Conservation (phyloP, 2,797 vertebrate genomes). For the Remorina albescens region DNA sequence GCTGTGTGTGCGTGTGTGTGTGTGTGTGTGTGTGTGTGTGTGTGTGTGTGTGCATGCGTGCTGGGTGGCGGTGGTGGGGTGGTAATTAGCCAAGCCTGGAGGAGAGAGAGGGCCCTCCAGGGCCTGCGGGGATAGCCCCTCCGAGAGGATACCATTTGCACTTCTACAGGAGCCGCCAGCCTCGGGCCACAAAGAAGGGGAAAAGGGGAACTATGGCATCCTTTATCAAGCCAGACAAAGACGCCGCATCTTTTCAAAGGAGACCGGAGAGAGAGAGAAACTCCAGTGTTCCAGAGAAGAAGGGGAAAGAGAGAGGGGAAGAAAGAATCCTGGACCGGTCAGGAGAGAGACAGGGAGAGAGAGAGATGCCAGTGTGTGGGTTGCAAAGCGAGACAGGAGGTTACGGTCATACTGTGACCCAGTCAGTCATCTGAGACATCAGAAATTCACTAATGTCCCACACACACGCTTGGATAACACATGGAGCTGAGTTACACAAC, state of each 20-base stretch:
- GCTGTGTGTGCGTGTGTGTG: slow-evolving; percentile 5
- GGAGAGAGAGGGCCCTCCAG: slow-evolving; percentile 78
- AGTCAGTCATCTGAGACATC: slow-evolving; percentile 72
- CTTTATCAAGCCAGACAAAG: slow-evolving; percentile 87
- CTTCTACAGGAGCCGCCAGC: slow-evolving; percentile 87
- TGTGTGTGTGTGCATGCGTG: background rate
- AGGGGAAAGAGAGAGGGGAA: slow-evolving; percentile 70
- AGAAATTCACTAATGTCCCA: slow-evolving; percentile 70
- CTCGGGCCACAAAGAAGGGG: slow-evolving; percentile 84
- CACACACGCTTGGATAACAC: slow-evolving; percentile 43
- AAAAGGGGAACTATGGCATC: slow-evolving; percentile 84
- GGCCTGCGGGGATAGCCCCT: slow-evolving; percentile 83
- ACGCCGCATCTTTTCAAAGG: slow-evolving; percentile 87
- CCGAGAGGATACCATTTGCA: slow-evolving; percentile 86
- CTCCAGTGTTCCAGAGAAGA: slow-evolving; percentile 78
- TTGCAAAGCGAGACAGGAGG: slow-evolving; percentile 81
- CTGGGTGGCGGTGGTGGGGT: slow-evolving; percentile 50
- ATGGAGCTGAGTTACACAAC: slow-evolving; percentile 44
- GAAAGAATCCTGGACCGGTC: slow-evolving; percentile 81
- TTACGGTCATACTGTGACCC: slow-evolving; percentile 76
- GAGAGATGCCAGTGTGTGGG: slow-evolving; percentile 82
- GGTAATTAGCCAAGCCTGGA: slow-evolving; percentile 87
- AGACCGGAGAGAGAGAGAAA: slow-evolving; percentile 81
- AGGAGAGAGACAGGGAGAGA: slow-evolving; percentile 71
- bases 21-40: slow-evolving; percentile 17